Evolutionary conservation across 1,140 invertebrate species (phyloP).

Genomic region (Cephus cinctus): DNA sequence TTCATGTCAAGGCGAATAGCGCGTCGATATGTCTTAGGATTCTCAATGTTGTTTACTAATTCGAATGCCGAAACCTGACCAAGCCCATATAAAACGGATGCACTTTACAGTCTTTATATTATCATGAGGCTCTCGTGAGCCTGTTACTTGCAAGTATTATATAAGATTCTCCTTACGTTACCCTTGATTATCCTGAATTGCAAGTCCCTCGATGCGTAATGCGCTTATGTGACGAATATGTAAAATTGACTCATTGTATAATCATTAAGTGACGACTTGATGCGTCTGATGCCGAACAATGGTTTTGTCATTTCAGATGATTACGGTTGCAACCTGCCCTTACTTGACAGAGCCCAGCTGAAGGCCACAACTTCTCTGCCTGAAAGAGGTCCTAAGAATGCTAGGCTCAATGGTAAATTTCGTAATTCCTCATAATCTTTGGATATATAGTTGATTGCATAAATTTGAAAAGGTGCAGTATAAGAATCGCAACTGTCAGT

Average conservation of each 20-base stretch:
- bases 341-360: constrained; percentile 69
- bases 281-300: no score
- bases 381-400: constrained; percentile 78
- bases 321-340: constrained; percentile 78
- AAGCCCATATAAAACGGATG: constrained; percentile 35
- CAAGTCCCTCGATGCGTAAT: neutral
- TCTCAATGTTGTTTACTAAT: no score
- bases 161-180: neutral
- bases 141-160: neutral
- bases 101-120: neutral
- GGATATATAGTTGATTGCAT: neutral
- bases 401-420: constrained; percentile 75
- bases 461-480: neutral
- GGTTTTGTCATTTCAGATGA: constrained; percentile 51
- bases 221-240: neutral
- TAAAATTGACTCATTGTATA: constrained; percentile 6
- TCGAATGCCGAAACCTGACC: no score
- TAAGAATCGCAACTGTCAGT: neutral
- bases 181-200: neutral
- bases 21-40: no score
- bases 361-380: constrained; percentile 76
- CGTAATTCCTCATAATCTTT: constrained; percentile 5
- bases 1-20: no score
- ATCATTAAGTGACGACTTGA: neutral
- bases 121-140: neutral